Percentiles rank a stretch among this genome's conserved stretches.
Conservation (phyloP, 2,797 vertebrate species). For the Sebastes trivittatus region DNA sequence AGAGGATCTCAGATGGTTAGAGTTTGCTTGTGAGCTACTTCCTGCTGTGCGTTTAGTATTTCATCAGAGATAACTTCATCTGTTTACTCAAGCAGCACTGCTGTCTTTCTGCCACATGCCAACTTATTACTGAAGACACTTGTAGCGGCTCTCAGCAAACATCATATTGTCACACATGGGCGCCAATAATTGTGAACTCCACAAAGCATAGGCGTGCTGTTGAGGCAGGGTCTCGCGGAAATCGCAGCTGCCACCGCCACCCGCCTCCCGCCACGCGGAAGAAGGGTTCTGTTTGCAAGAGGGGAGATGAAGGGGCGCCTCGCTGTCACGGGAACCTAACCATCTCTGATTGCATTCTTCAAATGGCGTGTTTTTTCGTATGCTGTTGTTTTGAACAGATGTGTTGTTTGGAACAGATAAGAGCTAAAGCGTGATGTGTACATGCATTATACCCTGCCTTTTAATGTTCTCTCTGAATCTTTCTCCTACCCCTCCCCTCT, state of each 20-base stretch:
- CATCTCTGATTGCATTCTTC: constrained; percentile 83
- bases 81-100: constrained; percentile 66
- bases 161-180: constrained; percentile 82
- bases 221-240: constrained; percentile 56
- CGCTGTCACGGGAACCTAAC: constrained; percentile 80
- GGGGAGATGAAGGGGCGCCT: constrained; percentile 73
- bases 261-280: constrained; percentile 74
- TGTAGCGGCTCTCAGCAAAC: constrained; percentile 80
- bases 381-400: constrained; percentile 80
- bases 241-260: constrained; percentile 63
- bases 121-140: constrained; percentile 80
- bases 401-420: constrained; percentile 80
- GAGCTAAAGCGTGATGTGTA: constrained; percentile 67
- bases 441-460: constrained; percentile 62
- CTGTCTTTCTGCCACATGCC: constrained; percentile 63
- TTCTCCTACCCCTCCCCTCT: constrained; percentile 6
- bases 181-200: constrained; percentile 81
- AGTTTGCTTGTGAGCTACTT: constrained; percentile 51
- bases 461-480: constrained; percentile 57
- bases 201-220: constrained; percentile 71
- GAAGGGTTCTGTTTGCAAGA: constrained; percentile 76
- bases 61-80: constrained; percentile 73
- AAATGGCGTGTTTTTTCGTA: constrained; percentile 70
- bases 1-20: constrained; percentile 48
- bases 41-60: constrained; percentile 65